Evolutionary conservation across 2,113 vertebrate species (phyloP).

Genomic region (Cervus canadensis): DNA sequence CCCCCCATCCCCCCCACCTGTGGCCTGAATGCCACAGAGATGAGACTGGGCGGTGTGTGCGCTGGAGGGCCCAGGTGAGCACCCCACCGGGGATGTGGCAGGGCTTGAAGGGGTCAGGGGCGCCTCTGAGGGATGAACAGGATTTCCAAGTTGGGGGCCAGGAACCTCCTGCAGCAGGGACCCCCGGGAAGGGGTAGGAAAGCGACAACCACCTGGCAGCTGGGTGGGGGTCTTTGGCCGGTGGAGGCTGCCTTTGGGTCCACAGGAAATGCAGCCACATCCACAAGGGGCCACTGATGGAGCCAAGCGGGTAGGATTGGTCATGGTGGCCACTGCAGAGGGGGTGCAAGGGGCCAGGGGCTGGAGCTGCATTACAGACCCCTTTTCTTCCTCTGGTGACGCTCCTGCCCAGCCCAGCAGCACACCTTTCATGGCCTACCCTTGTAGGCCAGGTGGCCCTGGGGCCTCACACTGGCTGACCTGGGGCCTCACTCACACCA

Average conservation of each 20-base stretch:
- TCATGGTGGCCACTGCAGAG: accelerated
- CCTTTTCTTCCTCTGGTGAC: not conserved
- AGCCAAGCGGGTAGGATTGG: not conserved
- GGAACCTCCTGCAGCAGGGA: not conserved
- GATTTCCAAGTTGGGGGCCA: accelerated
- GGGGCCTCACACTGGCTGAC: not conserved
- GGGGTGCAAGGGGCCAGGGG: accelerated
- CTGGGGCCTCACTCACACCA: not conserved
- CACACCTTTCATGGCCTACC: not conserved
- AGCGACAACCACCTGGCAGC: accelerated
- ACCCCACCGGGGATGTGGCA: accelerated
- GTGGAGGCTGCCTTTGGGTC: not conserved
- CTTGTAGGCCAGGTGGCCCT: not conserved
- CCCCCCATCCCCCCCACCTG: accelerated
- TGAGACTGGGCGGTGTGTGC: not conserved
- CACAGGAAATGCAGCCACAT: not conserved
- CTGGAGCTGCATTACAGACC: accelerated
- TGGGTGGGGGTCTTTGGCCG: accelerated
- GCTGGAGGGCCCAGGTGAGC: accelerated
- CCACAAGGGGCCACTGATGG: no score
- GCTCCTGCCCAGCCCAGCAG: not conserved
- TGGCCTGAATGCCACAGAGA: not conserved
- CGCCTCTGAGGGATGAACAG: not conserved
- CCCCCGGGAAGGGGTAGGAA: accelerated
- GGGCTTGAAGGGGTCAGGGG: no score